Evolutionary conservation across 2,797 vertebrate genomes (phyloP).

Genomic region (Cirrhinus molitorella): DNA sequence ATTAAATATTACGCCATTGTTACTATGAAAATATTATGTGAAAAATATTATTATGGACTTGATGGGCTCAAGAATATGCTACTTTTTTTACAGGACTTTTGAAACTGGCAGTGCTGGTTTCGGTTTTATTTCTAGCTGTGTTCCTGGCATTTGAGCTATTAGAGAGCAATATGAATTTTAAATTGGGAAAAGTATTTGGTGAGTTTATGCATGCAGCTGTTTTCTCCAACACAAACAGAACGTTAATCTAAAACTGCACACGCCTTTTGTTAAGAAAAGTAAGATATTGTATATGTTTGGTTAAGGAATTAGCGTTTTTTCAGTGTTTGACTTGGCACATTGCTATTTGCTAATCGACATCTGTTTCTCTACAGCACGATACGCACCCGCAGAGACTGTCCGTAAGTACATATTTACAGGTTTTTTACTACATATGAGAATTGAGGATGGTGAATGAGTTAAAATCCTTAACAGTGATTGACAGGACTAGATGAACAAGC

Average conservation of each 20-base stretch:
- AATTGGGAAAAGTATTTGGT: constrained; percentile 85
- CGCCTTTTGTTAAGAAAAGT: neutral
- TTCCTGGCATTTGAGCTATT: constrained; percentile 93
- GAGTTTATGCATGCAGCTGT: constrained; percentile 69
- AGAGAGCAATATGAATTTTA: constrained; percentile 89
- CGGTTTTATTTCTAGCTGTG: constrained; percentile 84
- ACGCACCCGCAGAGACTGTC: constrained; percentile 67
- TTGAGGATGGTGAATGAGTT: neutral
- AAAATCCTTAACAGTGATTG: neutral
- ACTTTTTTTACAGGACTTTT: constrained; percentile 79
- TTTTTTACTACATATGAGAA: neutral
- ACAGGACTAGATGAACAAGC: neutral
- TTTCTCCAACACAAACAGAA: neutral
- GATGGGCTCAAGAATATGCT: neutral
- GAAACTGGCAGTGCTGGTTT: constrained; percentile 83
- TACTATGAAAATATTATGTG: neutral
- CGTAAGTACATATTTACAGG: constrained; percentile 79
- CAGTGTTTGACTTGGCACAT: neutral
- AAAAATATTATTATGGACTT: neutral
- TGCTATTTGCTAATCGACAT: neutral
- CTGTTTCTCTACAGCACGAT: constrained; percentile 74
- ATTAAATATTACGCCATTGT: too few relatives aligned
- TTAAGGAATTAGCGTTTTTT: neutral
- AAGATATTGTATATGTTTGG: neutral
- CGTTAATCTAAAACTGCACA: neutral